phyloP scores from a whole-genome alignment of 2,797 vertebrate genomes.

The Anniella stebbinsi region DNA sequence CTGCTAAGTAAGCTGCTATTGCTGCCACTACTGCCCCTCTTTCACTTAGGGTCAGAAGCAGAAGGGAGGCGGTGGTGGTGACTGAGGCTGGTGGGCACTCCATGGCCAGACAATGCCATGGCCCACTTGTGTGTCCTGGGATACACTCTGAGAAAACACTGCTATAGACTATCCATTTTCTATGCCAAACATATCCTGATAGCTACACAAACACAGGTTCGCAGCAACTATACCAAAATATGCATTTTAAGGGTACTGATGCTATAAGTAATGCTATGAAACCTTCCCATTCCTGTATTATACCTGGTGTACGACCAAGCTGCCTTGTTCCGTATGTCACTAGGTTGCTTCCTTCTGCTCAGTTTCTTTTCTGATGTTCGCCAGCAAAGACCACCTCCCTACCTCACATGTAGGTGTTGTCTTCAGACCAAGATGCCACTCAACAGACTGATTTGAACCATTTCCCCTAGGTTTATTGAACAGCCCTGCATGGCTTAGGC shows the following conservation, averaged over 20 bases:
- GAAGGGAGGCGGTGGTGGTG: not conserved
- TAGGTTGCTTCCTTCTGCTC: not conserved
- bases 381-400: too few species aligned
- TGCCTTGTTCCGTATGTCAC: not conserved
- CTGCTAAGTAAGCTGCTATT: not conserved
- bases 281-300: not conserved
- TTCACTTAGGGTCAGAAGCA: not conserved
- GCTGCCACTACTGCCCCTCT: not conserved
- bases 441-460: not conserved
- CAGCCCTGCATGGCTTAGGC: not conserved
- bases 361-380: not conserved
- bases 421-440: not conserved
- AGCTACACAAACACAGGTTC: not conserved
- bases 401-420: not conserved
- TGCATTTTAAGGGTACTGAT: not conserved
- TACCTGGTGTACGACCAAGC: not conserved
- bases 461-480: not conserved
- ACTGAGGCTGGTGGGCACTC: not conserved
- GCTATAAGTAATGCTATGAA: too few species aligned
- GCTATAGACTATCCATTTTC: not conserved
- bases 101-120: not conserved
- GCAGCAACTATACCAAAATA: not conserved
- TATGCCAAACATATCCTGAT: not conserved
- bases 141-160: not conserved
- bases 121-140: not conserved